Evolutionary conservation across 2,797 vertebrate genomes (phyloP).

Genomic region (Sarcoramphus papa): DNA sequence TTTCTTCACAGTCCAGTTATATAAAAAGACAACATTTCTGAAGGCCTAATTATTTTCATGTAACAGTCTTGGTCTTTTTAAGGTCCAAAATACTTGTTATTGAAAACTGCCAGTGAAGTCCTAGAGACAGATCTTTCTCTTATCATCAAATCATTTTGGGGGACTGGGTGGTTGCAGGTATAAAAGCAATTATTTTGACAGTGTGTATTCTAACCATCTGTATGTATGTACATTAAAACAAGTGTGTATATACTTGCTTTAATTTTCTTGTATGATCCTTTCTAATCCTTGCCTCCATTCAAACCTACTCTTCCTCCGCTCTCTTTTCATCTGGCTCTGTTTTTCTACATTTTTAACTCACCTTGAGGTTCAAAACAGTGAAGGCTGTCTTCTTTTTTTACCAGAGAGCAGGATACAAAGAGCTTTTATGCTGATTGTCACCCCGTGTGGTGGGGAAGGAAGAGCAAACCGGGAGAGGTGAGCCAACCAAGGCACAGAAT

Average conservation of each 20-base stretch:
- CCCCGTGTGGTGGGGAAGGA: slow-evolving; percentile 47
- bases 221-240: background rate
- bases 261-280: background rate
- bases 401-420: background rate
- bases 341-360: background rate
- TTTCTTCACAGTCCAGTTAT: background rate
- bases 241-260: background rate
- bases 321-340: background rate
- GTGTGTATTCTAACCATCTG: background rate
- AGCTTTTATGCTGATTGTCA: slow-evolving; percentile 49
- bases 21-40: background rate
- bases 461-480: background rate
- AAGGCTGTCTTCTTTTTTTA: background rate
- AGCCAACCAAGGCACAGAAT: slow-evolving; percentile 44
- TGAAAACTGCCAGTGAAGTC: background rate
- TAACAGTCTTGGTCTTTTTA: background rate
- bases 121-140: background rate
- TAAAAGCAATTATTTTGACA: background rate
- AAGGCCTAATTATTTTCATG: background rate
- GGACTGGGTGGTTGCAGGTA: background rate
- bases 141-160: background rate
- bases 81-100: background rate
- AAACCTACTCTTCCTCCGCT: background rate
- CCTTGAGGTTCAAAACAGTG: slow-evolving; percentile 2
- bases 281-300: background rate